phyloP scores from a whole-genome alignment of 2,797 vertebrate genomes.

The Kryptolebias ocellatus region DNA sequence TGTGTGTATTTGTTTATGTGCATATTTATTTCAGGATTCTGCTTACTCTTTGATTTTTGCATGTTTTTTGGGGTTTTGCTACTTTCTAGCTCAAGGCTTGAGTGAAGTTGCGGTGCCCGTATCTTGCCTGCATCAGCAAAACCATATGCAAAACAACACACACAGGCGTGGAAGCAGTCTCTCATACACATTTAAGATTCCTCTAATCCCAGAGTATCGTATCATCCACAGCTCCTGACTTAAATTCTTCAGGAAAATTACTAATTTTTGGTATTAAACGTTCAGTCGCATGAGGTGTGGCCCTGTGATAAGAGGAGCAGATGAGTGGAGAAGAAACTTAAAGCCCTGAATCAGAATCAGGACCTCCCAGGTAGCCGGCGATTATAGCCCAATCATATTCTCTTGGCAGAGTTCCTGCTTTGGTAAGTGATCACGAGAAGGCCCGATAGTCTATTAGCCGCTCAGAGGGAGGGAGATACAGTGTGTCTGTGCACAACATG shows the following conservation, averaged over 20 bases:
- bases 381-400: slow-evolving; percentile 61
- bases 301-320: slow-evolving; percentile 15
- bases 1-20: slow-evolving; percentile 47
- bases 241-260: slow-evolving; percentile 34
- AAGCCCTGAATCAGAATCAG: slow-evolving; percentile 51
- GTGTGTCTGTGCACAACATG: slow-evolving; percentile 34
- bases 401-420: slow-evolving; percentile 44
- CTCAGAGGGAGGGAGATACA: slow-evolving; percentile 58
- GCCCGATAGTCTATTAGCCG: slow-evolving; percentile 55
- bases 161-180: slow-evolving; percentile 21
- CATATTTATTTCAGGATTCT: slow-evolving; percentile 67
- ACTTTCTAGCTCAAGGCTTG: slow-evolving; percentile 60
- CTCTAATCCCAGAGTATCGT: slow-evolving; percentile 25
- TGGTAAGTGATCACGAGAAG: slow-evolving; percentile 52
- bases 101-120: slow-evolving; percentile 47
- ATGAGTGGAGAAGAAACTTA: slow-evolving; percentile 41
- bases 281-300: slow-evolving; percentile 8
- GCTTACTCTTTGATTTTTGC: slow-evolving; percentile 67
- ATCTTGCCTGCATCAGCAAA: slow-evolving; percentile 72
- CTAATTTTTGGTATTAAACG: slow-evolving; percentile 45
- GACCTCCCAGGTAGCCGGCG: slow-evolving; percentile 36
- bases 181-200: slow-evolving; percentile 22
- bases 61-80: slow-evolving; percentile 52
- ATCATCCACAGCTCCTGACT: background rate
- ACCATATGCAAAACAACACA: slow-evolving; percentile 66